These are phyloP conservation scores for Heliconius congener DNA, from an alignment of 1,140 invertebrate genomes.

Conservation along the genomic window DNA sequence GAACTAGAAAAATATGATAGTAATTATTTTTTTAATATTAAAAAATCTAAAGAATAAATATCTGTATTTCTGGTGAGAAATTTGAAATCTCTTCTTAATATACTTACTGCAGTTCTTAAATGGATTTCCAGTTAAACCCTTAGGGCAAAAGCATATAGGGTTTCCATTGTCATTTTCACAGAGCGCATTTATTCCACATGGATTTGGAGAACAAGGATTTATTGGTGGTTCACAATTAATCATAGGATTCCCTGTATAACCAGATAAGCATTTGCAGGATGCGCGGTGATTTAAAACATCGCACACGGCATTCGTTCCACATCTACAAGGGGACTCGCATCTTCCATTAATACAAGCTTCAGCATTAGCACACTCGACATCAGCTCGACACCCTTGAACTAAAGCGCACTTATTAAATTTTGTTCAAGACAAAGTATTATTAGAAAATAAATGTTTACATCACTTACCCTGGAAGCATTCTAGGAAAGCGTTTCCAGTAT, in stretches of 20 bases:
- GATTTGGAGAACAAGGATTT: constrained; percentile 91
- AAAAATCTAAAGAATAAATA: background rate
- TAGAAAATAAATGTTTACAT: constrained; percentile 60
- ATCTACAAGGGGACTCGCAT: constrained; percentile 89
- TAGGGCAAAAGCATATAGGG: constrained; percentile 94
- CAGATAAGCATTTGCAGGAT: constrained; percentile 88
- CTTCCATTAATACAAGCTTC: constrained; percentile 89
- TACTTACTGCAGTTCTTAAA: constrained; percentile 95
- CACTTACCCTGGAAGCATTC: constrained; percentile 84
- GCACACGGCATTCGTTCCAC: constrained; percentile 88
- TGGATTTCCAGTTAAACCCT: constrained; percentile 94
- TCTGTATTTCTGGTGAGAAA: background rate
- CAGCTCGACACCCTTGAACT: constrained; percentile 86
- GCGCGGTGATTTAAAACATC: constrained; percentile 88
- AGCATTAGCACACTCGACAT: constrained; percentile 85
- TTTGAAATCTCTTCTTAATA: background rate
- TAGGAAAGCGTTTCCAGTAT: constrained; percentile 89
- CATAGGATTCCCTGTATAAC: constrained; percentile 87
- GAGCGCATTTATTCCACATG: constrained; percentile 91
- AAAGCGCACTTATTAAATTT: constrained; percentile 35
- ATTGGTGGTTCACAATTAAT: constrained; percentile 83
- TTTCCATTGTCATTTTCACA: constrained; percentile 93
- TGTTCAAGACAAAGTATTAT: background rate
- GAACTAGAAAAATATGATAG: constrained; percentile 83
- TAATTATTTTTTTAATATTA: constrained; percentile 9